Evolutionary conservation across 2,113 vertebrate species (phyloP).

Genomic region (Tretioscincus oriximinensis): DNA sequence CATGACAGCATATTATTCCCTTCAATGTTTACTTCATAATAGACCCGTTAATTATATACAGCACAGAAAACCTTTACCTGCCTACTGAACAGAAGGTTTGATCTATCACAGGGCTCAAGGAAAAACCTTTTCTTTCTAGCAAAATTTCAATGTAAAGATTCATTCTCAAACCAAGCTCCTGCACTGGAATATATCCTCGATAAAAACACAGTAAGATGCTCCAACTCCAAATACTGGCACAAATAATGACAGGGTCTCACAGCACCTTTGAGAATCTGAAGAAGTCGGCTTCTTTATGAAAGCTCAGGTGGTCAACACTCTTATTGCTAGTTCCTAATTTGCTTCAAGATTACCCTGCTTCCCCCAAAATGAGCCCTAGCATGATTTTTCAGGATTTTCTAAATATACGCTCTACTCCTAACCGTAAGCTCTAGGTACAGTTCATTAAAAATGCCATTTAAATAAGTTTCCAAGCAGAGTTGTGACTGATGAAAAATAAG

Average conservation of each 20-base stretch:
- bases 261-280: too few relatives aligned
- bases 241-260: not conserved
- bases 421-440: too few relatives aligned
- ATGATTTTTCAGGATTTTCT: too few relatives aligned
- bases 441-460: too few relatives aligned
- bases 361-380: too few relatives aligned
- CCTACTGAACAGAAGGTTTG: not conserved
- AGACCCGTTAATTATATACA: not conserved
- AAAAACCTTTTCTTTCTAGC: not conserved
- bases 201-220: not conserved
- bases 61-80: conserved; percentile 5
- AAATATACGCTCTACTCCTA: too few relatives aligned
- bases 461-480: too few relatives aligned
- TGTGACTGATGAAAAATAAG: too few relatives aligned
- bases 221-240: not conserved
- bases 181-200: not conserved
- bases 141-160: not conserved
- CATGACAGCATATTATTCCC: not conserved
- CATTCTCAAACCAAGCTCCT: not conserved
- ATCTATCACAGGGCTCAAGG: not conserved
- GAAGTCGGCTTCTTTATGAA: too few relatives aligned
- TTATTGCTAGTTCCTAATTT: too few relatives aligned
- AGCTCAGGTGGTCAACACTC: too few relatives aligned
- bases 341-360: too few relatives aligned
- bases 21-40: conserved; percentile 10